Evolutionary conservation across 1,140 invertebrate species (phyloP).

Genomic region (Drosophila ficusphila): DNA sequence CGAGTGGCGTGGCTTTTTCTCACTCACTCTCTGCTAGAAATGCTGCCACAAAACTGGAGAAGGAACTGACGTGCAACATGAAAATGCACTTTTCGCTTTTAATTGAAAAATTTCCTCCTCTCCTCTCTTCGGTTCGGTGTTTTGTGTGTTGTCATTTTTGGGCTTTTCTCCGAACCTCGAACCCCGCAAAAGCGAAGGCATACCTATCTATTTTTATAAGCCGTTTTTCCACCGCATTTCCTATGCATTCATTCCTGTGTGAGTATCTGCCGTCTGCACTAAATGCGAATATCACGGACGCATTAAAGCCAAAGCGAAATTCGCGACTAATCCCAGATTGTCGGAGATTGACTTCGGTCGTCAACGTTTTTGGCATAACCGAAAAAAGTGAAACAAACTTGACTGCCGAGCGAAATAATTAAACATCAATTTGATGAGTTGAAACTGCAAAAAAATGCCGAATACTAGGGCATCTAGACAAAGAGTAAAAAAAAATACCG

Average conservation of each 20-base stretch:
- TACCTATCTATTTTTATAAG: constrained; percentile 52
- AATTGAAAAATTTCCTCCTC: constrained; percentile 74
- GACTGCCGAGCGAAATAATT: constrained; percentile 65
- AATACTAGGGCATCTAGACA: constrained; percentile 3
- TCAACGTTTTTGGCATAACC: constrained; percentile 51
- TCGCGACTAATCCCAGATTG: constrained; percentile 51
- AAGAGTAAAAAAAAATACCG: constrained; percentile 26
- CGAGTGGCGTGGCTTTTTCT: constrained; percentile 41
- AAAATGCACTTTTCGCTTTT: constrained; percentile 83
- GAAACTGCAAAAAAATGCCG: constrained; percentile 21
- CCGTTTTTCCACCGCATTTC: constrained; percentile 25
- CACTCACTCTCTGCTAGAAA: neutral
- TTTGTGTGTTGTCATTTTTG: constrained; percentile 71
- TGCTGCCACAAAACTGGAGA: constrained; percentile 29
- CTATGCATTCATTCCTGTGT: constrained; percentile 13
- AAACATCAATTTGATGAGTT: constrained; percentile 57
- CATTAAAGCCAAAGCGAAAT: constrained; percentile 66
- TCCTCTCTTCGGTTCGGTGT: constrained; percentile 35
- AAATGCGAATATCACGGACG: neutral
- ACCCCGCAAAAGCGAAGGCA: neutral
- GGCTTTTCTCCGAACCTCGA: constrained; percentile 51
- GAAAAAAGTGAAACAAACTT: constrained; percentile 26
- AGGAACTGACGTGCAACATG: constrained; percentile 76
- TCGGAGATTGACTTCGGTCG: constrained; percentile 63
- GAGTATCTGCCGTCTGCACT: constrained; percentile 3